These are phyloP conservation scores for Mythimna loreyi DNA, from an alignment of 2,888 invertebrate genomes.

Conservation along the genomic window DNA sequence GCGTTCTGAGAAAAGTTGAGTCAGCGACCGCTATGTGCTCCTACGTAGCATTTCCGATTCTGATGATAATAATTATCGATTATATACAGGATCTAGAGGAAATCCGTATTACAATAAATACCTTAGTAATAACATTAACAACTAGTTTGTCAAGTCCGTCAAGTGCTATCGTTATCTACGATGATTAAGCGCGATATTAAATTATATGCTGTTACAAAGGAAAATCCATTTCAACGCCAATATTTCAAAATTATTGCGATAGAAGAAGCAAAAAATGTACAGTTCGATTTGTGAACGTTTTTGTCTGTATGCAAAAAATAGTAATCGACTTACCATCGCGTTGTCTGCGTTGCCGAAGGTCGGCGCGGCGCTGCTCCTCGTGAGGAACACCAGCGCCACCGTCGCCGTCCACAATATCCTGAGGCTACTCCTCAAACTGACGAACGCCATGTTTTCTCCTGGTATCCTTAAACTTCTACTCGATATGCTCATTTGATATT, in stretches of 20 bases:
- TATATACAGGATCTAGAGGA: slow-evolving; percentile 55
- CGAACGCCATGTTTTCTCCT: slow-evolving; percentile 79
- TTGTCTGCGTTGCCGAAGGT: slow-evolving; percentile 84
- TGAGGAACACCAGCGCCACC: slow-evolving; percentile 78
- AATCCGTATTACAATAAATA: slow-evolving; percentile 50
- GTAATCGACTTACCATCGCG: slow-evolving; percentile 83
- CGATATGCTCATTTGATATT: slow-evolving; percentile 80
- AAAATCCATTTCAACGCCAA: slow-evolving; percentile 59
- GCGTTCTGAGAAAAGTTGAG: slow-evolving; percentile 74
- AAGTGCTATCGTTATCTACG: slow-evolving; percentile 29
- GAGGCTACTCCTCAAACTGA: slow-evolving; percentile 80
- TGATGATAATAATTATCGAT: slow-evolving; percentile 67
- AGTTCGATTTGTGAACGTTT: slow-evolving; percentile 43
- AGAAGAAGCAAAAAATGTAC: slow-evolving; percentile 37
- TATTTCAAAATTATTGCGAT: slow-evolving; percentile 44
- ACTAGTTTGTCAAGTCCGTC: slow-evolving; percentile 18
- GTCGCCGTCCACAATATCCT: slow-evolving; percentile 80
- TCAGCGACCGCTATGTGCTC: slow-evolving; percentile 70
- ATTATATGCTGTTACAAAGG: slow-evolving; percentile 36
- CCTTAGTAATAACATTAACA: slow-evolving; percentile 20
- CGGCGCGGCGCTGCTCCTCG: slow-evolving; percentile 84
- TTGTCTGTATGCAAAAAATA: slow-evolving; percentile 33
- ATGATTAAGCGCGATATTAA: slow-evolving; percentile 27
- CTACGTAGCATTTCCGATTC: slow-evolving; percentile 76
- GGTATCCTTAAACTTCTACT: slow-evolving; percentile 70